Conservation (phyloP, 1,140 invertebrate species). For the Leguminivora glycinivorella region DNA sequence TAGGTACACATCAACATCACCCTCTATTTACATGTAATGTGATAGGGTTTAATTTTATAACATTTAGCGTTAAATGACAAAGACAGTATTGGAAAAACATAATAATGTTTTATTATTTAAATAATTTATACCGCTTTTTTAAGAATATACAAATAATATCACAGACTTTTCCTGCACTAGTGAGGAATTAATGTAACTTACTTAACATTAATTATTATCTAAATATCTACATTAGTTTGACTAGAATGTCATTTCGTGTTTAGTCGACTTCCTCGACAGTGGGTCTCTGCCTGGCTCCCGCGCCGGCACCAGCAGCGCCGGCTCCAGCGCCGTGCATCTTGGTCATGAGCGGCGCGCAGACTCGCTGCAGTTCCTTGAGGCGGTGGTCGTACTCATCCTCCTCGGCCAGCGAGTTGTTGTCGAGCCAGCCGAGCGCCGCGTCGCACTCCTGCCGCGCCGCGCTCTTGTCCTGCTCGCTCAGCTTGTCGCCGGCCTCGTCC, state of each 20-base stretch:
- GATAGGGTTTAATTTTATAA: no score
- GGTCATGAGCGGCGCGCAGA: constrained; percentile 86
- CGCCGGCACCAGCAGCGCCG: constrained; percentile 38
- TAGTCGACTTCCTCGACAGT: no score
- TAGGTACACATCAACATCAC: no score
- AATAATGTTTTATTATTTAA: neutral
- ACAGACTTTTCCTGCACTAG: neutral
- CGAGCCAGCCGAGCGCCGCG: constrained; percentile 80
- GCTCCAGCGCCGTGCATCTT: constrained; percentile 83
- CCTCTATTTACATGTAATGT: no score
- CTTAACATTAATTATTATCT: no score
- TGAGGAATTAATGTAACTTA: neutral
- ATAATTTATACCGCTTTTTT: neutral
- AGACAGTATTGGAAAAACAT: neutral
- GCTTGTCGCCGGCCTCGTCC: constrained; percentile 66
- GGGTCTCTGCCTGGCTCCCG: constrained; percentile 13
- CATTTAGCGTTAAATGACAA: neutral
- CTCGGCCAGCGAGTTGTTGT: constrained; percentile 85
- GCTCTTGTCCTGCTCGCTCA: constrained; percentile 83
- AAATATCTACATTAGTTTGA: no score
- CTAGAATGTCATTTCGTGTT: no score
- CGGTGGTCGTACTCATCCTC: constrained; percentile 91
- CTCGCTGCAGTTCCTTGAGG: constrained; percentile 85
- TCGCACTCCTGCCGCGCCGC: constrained; percentile 80
- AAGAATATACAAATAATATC: neutral